Percentiles rank a stretch among this genome's conserved stretches.
These are phyloP conservation scores for Meiosimyza platycephala DNA, from an alignment of 2,888 invertebrate genomes.

Conservation along the genomic window DNA sequence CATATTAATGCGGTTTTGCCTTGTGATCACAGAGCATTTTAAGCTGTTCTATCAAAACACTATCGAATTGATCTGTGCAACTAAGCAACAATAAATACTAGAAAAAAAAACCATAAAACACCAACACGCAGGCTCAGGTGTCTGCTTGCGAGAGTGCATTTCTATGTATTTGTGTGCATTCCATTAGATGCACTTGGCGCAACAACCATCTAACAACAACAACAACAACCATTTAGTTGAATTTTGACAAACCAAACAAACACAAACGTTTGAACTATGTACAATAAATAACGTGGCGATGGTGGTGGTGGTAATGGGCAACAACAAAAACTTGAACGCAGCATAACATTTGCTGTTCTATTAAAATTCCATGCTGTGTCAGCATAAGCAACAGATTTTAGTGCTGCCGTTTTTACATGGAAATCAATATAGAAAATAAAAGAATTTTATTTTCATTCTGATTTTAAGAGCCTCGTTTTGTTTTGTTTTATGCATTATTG, in stretches of 20 bases:
- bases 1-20: too few species aligned
- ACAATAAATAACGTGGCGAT: constrained; percentile 10
- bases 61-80: too few species aligned
- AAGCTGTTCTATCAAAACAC: too few species aligned
- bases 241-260: not conserved
- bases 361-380: too few species aligned
- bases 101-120: too few species aligned
- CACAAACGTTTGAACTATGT: not conserved
- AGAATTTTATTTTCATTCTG: too few species aligned
- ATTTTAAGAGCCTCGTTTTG: too few species aligned
- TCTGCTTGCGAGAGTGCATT: not conserved
- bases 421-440: too few species aligned
- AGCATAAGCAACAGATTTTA: too few species aligned
- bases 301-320: not conserved
- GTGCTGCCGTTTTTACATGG: too few species aligned
- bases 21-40: too few species aligned
- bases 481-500: too few species aligned
- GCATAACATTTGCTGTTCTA: not conserved
- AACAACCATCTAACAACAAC: not conserved
- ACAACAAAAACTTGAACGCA: not conserved
- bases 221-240: not conserved
- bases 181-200: constrained; percentile 6
- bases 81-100: not conserved
- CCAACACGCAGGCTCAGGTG: not conserved
- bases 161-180: not conserved